Conservation (phyloP, 2,797 vertebrate genomes). For the Muraenolepis orangiensis region DNA sequence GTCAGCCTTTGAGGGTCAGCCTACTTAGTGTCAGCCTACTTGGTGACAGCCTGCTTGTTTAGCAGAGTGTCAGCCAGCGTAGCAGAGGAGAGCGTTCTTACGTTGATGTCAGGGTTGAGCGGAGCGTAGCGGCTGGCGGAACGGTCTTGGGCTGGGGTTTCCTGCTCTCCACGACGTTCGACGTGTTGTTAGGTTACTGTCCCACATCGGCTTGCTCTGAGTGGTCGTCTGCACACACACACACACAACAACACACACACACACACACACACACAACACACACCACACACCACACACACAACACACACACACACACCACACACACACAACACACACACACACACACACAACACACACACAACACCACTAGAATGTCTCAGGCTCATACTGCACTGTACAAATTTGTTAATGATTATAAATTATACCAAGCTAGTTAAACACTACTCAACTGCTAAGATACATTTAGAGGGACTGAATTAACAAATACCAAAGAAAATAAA, state of each 20-base stretch:
- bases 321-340: background rate
- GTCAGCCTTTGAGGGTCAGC: background rate
- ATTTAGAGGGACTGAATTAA: background rate
- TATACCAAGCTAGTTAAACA: background rate
- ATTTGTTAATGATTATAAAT: background rate
- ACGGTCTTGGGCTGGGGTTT: constrained; percentile 84
- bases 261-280: constrained; percentile 35
- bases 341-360: background rate
- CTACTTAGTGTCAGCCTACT: constrained; percentile 1
- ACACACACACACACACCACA: constrained; percentile 3
- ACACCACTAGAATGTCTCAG: no score
- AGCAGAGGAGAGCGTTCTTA: constrained; percentile 65
- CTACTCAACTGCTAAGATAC: background rate
- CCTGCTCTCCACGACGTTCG: constrained; percentile 78
- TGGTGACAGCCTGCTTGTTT: no score
- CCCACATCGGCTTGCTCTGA: constrained; percentile 84
- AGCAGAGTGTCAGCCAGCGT: no score
- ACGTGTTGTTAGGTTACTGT: constrained; percentile 63
- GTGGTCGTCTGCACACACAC: constrained; percentile 88
- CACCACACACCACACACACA: no score
- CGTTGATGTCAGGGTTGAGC: constrained; percentile 78
- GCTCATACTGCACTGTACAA: no score
- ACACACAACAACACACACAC: constrained; percentile 40
- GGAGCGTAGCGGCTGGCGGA: constrained; percentile 86
- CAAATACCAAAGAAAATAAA: background rate